Percentiles rank a stretch among this genome's conserved stretches.
These are phyloP conservation scores for Gryllus bimaculatus DNA, from an alignment of 1,140 invertebrate species.

Conservation along the genomic window DNA sequence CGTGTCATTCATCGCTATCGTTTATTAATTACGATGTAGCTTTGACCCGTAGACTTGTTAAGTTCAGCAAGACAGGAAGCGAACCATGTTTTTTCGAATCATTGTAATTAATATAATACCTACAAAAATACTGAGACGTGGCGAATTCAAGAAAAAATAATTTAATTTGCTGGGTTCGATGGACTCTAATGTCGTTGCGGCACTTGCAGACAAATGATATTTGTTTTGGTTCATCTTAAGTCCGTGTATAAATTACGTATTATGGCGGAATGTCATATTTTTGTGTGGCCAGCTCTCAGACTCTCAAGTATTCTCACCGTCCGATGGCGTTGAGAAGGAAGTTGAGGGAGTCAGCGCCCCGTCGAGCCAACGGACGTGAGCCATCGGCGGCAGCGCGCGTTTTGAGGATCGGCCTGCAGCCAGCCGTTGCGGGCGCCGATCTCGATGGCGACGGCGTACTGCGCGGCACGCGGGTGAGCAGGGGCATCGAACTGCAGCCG, in stretches of 20 bases:
- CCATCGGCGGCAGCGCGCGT: slow-evolving; percentile 37
- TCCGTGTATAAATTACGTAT: background rate
- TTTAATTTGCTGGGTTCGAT: background rate
- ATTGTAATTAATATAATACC: too few species aligned
- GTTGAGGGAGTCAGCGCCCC: slow-evolving; percentile 36
- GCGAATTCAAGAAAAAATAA: background rate
- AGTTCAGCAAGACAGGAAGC: too few species aligned
- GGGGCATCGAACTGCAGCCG: slow-evolving; percentile 83
- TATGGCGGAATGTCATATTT: background rate
- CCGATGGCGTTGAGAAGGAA: slow-evolving; percentile 42
- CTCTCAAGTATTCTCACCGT: slow-evolving; percentile 34
- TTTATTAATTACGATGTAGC: too few species aligned
- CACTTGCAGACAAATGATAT: too few species aligned
- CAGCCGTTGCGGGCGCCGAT: slow-evolving; percentile 48
- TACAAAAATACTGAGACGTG: too few species aligned
- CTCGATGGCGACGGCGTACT: slow-evolving; percentile 65
- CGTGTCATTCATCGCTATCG: too few species aligned
- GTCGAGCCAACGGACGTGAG: slow-evolving; percentile 46
- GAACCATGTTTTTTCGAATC: too few species aligned
- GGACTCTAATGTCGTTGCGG: background rate
- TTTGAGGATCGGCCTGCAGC: slow-evolving; percentile 49
- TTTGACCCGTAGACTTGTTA: too few species aligned
- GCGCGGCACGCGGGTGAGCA: slow-evolving; percentile 61
- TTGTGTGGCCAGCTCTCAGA: background rate
- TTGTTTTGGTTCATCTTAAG: too few species aligned